phyloP scores from a whole-genome alignment of 2,113 vertebrate genomes.

The Vulpes vulpes region DNA sequence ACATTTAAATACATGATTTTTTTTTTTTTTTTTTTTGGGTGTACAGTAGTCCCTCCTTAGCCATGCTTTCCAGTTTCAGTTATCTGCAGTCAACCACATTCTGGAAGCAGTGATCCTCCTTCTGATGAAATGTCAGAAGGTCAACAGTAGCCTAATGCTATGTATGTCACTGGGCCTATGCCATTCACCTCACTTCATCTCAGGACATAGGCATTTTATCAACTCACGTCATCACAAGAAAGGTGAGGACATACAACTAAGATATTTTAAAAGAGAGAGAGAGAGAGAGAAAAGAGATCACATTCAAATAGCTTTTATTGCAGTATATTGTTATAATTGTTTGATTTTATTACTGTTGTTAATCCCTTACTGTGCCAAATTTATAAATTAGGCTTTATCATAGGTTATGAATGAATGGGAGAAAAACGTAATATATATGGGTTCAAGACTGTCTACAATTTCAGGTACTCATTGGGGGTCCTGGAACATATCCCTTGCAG shows the following conservation, averaged over 20 bases:
- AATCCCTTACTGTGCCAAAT: neutral
- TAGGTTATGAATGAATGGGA: neutral
- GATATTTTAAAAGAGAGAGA: neutral
- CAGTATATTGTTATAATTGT: neutral
- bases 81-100: neutral
- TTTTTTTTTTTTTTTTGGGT: neutral
- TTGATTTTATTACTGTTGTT: neutral
- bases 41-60: neutral
- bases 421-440: neutral
- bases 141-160: neutral
- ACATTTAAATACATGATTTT: conserved; percentile 10
- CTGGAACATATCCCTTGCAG: neutral
- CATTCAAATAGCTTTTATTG: neutral
- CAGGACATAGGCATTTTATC: neutral
- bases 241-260: neutral
- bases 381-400: neutral
- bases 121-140: neutral
- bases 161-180: neutral
- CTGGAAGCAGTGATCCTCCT: neutral
- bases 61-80: neutral
- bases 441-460: neutral
- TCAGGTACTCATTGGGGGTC: neutral
- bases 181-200: neutral
- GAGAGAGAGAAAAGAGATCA: neutral
- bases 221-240: neutral